Base-by-base conservation (phyloP, 2,113 vertebrate genomes). In the Nyctibius bracteatus region DNA sequence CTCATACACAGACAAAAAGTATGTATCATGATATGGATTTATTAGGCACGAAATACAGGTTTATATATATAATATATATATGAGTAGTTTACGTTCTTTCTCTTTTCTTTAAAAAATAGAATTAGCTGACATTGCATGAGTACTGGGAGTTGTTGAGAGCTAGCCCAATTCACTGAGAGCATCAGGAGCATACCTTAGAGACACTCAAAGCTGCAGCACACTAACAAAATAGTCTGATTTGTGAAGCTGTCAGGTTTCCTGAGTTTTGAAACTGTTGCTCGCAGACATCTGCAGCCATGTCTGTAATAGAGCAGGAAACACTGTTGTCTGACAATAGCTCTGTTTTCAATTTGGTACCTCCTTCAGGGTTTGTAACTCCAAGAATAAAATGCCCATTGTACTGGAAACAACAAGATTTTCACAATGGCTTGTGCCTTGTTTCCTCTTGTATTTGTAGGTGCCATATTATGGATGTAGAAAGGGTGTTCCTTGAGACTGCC, bases 271-370 rank as follows among this genome's bases (percentile, higher is more conserved):
- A 61, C 49, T 49, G 31, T 39, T 86, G 54, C 75, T 95, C 2
- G 4, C 41, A 93, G 88, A 86, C 74, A 94, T 85, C 74, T 92
- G 79, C 49, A 88, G 37, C 54, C 24, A 9, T 23, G 71, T 82
- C 49, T 84, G n/a, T 83, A 57, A 67, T 15, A 70, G 75, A 86
- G 71, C 88, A 86, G 77, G 86, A 96, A 94, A 47, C 25, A 33
- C 81, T 79, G 47, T 33, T 91, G 73, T 86, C 73, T 92, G 61
- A 94, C 87, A 82, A 90, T 54, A 82, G 39, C 41, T 89, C 91
- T 97, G 94, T 82, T 96, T 97, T 90, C 90, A 96, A 85, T 95
- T 96, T 92, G 61, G 30, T 91, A 75, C 59, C 89, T 95, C 88
- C 89, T 95, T 72, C 77, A 94, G 84, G 4, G 10, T 90, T 84